These are phyloP conservation scores for Zosterops hypoxanthus DNA, from an alignment of 2,113 vertebrate species.

Conservation along the genomic window DNA sequence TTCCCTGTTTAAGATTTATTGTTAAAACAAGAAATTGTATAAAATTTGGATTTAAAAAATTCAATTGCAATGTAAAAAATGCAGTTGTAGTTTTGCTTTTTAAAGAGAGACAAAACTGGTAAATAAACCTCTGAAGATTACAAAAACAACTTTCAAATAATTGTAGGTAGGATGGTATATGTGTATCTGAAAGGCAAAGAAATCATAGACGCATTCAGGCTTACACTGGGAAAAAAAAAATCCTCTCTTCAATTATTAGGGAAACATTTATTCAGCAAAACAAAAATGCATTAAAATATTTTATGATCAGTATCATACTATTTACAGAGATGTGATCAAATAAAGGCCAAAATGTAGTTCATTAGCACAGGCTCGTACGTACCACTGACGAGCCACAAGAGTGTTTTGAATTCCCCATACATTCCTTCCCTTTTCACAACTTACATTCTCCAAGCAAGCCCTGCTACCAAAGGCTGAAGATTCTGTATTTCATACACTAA, in stretches of 20 bases:
- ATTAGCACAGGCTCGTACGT: background rate
- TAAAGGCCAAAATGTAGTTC: constrained; percentile 23
- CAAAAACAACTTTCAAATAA: constrained; percentile 24
- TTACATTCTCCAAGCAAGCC: constrained; percentile 43
- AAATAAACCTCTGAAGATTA: constrained; percentile 46
- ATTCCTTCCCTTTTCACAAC: constrained; percentile 28
- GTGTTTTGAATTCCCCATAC: constrained; percentile 5
- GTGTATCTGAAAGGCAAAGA: constrained; percentile 3
- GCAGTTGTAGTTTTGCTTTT: background rate
- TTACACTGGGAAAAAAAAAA: background rate
- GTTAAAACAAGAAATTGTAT: constrained; percentile 64
- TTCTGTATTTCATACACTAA: constrained; percentile 16
- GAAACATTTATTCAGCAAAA: constrained; percentile 45
- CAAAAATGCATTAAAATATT: constrained; percentile 45
- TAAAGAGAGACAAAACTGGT: background rate
- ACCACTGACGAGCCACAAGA: background rate
- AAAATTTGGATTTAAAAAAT: constrained; percentile 65
- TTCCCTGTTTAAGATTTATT: constrained; percentile 70
- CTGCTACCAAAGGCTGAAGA: background rate
- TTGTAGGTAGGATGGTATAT: background rate
- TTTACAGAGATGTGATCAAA: constrained; percentile 31
- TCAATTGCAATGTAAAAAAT: background rate
- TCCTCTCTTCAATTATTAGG: background rate
- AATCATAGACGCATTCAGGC: background rate
- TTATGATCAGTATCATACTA: constrained; percentile 4